Conservation (phyloP, 2,797 vertebrate species). For the Microhierax caerulescens region DNA sequence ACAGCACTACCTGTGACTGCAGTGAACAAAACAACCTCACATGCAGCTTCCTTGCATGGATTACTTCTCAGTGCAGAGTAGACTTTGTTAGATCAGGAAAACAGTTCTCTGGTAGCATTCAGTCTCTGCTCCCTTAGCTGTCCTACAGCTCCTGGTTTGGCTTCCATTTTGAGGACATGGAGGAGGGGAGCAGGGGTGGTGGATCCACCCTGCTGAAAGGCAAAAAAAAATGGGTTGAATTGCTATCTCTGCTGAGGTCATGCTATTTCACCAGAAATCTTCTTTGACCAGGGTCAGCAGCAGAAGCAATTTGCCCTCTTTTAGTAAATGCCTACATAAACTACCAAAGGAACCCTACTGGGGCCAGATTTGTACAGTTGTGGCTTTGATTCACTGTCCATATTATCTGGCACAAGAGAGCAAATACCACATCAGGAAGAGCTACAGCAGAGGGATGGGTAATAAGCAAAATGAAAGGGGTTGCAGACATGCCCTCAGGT, state of each 20-base stretch:
- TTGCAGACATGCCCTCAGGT: not conserved
- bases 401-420: not conserved
- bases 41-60: not conserved
- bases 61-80: not conserved
- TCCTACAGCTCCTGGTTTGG: not conserved
- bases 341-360: not conserved
- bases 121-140: not conserved
- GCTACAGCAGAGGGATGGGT: not conserved
- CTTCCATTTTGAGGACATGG: not conserved
- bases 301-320: not conserved
- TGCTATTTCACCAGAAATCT: not conserved
- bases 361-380: not conserved
- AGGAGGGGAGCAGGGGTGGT: not conserved
- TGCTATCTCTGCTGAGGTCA: not conserved
- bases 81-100: not conserved
- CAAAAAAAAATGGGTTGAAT: not conserved
- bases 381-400: not conserved
- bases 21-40: not conserved
- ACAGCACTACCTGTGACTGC: not conserved
- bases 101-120: accelerated
- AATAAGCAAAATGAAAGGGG: not conserved
- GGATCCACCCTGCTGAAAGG: not conserved
- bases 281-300: not conserved
- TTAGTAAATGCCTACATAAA: not conserved
- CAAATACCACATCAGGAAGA: not conserved